phyloP scores from a whole-genome alignment of 1,140 invertebrate genomes.

The Diuraphis noxia region DNA sequence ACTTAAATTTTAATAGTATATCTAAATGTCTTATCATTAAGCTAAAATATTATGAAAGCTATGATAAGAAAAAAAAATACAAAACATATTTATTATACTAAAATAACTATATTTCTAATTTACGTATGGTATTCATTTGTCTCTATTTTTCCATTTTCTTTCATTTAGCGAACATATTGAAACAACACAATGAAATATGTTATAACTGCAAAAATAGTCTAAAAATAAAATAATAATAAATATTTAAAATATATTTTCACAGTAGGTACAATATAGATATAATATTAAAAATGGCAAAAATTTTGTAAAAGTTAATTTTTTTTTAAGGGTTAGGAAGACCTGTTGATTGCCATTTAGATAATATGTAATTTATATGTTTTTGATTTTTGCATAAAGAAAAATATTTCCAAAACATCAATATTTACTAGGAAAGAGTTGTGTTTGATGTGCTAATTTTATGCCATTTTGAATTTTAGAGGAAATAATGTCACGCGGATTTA shows the following conservation, averaged over 20 bases:
- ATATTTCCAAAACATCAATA: too few relatives aligned
- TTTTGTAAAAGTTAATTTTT: too few relatives aligned
- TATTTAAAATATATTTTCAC: neutral
- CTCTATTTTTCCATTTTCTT: neutral
- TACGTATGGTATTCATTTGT: neutral
- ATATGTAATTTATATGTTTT: too few relatives aligned
- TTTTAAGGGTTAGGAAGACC: too few relatives aligned
- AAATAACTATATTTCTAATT: neutral
- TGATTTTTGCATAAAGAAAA: too few relatives aligned
- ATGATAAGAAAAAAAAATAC: neutral
- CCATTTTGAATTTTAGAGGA: too few relatives aligned
- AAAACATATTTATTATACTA: neutral
- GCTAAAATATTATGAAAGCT: neutral
- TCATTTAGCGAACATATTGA: neutral
- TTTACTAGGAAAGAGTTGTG: too few relatives aligned
- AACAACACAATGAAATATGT: neutral
- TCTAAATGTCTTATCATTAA: neutral
- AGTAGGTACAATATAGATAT: too few relatives aligned
- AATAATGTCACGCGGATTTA: too few relatives aligned
- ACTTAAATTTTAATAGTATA: neutral
- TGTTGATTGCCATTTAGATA: too few relatives aligned
- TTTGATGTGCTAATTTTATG: too few relatives aligned
- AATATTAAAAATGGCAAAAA: too few relatives aligned
- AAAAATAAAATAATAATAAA: neutral
- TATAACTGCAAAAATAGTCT: neutral